Conservation (phyloP, 2,888 invertebrate genomes). For the Athalia rosae region DNA sequence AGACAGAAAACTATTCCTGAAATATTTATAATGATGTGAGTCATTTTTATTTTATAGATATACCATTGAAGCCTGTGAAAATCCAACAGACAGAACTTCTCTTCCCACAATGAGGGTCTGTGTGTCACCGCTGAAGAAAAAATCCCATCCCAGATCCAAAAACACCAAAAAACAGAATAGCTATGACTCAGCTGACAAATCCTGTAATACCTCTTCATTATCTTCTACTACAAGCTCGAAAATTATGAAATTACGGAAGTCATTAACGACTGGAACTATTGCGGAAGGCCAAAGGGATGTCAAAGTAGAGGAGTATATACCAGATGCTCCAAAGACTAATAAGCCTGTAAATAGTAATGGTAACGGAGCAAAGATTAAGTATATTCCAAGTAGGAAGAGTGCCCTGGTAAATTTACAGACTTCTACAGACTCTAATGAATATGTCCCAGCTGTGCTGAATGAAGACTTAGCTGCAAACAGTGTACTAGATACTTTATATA, state of each 20-base stretch:
- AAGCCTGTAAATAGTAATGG: background rate
- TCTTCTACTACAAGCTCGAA: background rate
- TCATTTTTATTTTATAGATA: slow-evolving; percentile 53
- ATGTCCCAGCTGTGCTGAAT: slow-evolving; percentile 55
- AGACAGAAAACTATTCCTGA: background rate
- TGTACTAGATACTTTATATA: slow-evolving; percentile 51
- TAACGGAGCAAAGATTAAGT: slow-evolving; percentile 51
- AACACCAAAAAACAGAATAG: background rate
- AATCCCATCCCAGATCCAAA: slow-evolving; percentile 8
- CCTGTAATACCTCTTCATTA: background rate
- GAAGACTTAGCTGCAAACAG: slow-evolving; percentile 10
- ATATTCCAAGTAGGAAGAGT: slow-evolving; percentile 64
- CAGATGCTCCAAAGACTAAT: background rate
- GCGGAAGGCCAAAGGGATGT: background rate
- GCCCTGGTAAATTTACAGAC: slow-evolving; percentile 55
- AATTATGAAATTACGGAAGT: background rate
- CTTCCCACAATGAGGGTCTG: slow-evolving; percentile 63
- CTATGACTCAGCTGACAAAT: background rate
- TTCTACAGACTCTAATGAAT: slow-evolving; percentile 56
- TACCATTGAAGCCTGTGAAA: slow-evolving; percentile 59
- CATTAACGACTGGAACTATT: background rate
- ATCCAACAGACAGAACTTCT: slow-evolving; percentile 51
- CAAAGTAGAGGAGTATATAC: slow-evolving; percentile 40
- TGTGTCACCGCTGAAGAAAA: slow-evolving; percentile 58
- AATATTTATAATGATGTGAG: slow-evolving; percentile 24